Evolutionary conservation across 2,113 vertebrate species (phyloP).

Genomic region (Tursiops truncatus): DNA sequence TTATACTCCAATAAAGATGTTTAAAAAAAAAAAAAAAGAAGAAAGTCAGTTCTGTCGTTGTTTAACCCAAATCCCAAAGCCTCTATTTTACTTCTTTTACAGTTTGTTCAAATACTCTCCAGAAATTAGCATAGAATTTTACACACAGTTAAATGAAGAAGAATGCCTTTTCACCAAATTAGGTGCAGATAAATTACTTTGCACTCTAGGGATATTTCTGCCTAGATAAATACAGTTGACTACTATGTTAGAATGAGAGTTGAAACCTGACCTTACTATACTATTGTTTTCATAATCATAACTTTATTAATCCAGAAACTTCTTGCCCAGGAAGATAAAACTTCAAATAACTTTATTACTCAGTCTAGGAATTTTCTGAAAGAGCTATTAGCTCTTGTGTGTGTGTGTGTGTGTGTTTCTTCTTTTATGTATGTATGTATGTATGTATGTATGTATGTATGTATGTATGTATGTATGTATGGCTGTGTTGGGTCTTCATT

Average conservation of each 20-base stretch:
- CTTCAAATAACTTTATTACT: constrained; percentile 20
- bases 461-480: too few species aligned
- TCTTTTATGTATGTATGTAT: too few species aligned
- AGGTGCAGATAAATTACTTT: not conserved
- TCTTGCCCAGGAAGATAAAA: constrained; percentile 24
- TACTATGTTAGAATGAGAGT: not conserved
- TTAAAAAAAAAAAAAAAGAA: not conserved
- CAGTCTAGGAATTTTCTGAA: constrained; percentile 8
- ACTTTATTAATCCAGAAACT: constrained; percentile 30
- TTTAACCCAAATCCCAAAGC: not conserved
- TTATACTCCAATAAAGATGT: too few species aligned
- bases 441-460: too few species aligned
- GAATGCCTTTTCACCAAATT: not conserved
- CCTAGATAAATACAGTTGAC: not conserved
- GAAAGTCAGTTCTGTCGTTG: not conserved
- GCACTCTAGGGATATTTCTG: not conserved
- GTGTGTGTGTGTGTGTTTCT: too few species aligned
- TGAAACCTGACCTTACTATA: not conserved
- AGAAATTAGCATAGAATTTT: not conserved
- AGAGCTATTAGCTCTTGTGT: not conserved
- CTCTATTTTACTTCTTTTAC: not conserved
- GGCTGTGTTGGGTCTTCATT: too few species aligned
- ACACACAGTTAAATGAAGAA: not conserved
- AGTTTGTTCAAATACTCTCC: constrained; percentile 10
- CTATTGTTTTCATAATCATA: not conserved